Evolutionary conservation across 2,888 invertebrate genomes (phyloP), one percentile per base, ranked within the genome.

Genomic region (Diarsia brunnea): DNA sequence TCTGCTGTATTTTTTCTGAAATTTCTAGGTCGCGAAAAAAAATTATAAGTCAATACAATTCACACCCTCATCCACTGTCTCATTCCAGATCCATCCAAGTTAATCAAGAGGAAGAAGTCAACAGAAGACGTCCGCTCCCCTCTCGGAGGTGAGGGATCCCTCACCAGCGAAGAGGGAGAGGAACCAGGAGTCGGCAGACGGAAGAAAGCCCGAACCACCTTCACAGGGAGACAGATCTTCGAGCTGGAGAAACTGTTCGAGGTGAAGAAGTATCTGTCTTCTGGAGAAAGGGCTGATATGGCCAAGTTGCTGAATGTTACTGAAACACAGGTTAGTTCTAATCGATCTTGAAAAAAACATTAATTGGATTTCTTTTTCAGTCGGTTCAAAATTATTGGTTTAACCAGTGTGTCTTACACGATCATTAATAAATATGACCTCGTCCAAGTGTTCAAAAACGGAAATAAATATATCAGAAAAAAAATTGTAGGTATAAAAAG

Each of bases 211-310:
- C 96, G 99, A 80, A 99, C 99, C 43, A 99, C 99, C 38, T 99
- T 99, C 96, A 99, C 99, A 0, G 99, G 99, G 3, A 95, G 99
- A 69, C 99, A 99, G 97, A 99, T 99, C 93, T 99, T 99, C 96
- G 99, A 99, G 96, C 97, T 99, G 94, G 99, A 99, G 96, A 98
- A 99, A 92, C 98, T 99, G 95, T 99, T 99, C 92, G 99, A 99
- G 94, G 97, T 98, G 89, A 99, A 99, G 97, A 99, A 99, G 96
- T 99, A 99, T 95, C 97, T 99, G 84, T 99, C 99, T 86, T 99
- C 99, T 43, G 98, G 98, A 82, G 99, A 99, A 94, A 95, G 99
- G 85, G 98, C 99, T 53, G 99, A 99, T 89, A 98, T 99, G 98
- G 99, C 99, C 43, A 98, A 98, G 90, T 96, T 99, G 82, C 97